Percentiles rank a stretch among this genome's conserved stretches.
Evolutionary conservation across 2,797 vertebrate species (phyloP).

Genomic region (Sparidentex hasta): DNA sequence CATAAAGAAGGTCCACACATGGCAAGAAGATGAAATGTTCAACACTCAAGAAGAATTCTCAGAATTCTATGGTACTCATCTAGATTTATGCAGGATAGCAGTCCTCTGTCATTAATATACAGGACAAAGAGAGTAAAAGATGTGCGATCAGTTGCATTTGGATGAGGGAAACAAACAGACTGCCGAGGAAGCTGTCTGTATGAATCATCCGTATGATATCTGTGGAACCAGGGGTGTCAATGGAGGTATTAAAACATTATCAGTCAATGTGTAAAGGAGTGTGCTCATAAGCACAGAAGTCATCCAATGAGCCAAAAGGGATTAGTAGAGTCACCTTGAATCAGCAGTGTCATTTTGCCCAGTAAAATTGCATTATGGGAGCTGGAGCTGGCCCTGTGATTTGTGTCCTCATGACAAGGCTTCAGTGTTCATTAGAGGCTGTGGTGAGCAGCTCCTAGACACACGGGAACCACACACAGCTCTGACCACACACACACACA

Average conservation of each 20-base stretch:
- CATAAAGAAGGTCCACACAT: neutral
- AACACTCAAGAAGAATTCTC: neutral
- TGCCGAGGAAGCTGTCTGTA: slow-evolving; percentile 17
- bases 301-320: slow-evolving; percentile 68
- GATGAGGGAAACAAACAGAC: slow-evolving; percentile 20
- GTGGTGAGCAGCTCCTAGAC: slow-evolving; percentile 72
- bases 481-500: slow-evolving; percentile 43
- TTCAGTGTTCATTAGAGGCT: slow-evolving; percentile 83
- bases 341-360: slow-evolving; percentile 76
- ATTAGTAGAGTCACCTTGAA: slow-evolving; percentile 84
- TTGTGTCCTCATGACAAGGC: slow-evolving; percentile 83
- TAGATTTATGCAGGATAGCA: neutral
- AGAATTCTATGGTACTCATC: too few species aligned
- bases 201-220: slow-evolving; percentile 13
- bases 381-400: slow-evolving; percentile 78
- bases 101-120: neutral
- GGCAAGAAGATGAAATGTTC: neutral
- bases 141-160: neutral
- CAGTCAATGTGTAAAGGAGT: slow-evolving; percentile 49
- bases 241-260: slow-evolving; percentile 50
- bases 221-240: slow-evolving; percentile 37
- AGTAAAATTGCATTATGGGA: slow-evolving; percentile 84
- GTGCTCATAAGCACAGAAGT: slow-evolving; percentile 62
- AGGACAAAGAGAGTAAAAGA: too few species aligned
- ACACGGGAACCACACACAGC: slow-evolving; percentile 55